phyloP scores from a whole-genome alignment of 1,140 invertebrate species.

The Drosophila pseudoananassae region DNA sequence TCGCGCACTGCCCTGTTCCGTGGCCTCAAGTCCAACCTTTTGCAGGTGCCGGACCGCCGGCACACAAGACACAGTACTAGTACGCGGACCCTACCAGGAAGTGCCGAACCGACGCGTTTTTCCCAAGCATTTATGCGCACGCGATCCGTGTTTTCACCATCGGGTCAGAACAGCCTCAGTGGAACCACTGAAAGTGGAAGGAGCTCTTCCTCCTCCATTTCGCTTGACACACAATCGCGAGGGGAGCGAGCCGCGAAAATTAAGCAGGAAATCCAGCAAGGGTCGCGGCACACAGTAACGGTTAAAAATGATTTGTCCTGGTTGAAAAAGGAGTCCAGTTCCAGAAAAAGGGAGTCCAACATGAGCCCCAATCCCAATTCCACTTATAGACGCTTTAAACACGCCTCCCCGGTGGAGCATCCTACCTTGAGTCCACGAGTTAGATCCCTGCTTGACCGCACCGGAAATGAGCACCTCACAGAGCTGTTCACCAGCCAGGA shows the following conservation, averaged over 20 bases:
- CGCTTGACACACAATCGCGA: neutral
- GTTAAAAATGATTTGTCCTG: neutral
- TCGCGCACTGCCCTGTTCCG: constrained; percentile 6
- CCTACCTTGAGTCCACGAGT: constrained; percentile 56
- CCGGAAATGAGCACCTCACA: constrained; percentile 54
- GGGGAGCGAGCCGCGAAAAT: constrained; percentile 1
- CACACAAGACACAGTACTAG: neutral
- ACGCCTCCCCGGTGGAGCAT: constrained; percentile 55
- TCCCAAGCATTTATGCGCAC: constrained; percentile 54
- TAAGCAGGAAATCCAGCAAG: constrained; percentile 3
- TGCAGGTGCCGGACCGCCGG: constrained; percentile 15
- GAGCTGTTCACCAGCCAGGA: constrained; percentile 64
- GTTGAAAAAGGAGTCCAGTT: neutral
- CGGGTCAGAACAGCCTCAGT: constrained; percentile 28
- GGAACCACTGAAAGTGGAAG: neutral
- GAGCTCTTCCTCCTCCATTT: neutral
- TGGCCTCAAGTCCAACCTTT: constrained; percentile 3
- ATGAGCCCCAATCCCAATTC: neutral
- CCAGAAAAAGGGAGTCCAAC: neutral
- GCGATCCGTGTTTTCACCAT: constrained; percentile 61
- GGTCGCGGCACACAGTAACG: neutral
- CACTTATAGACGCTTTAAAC: constrained; percentile 34
- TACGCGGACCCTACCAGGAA: neutral
- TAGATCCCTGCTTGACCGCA: constrained; percentile 49
- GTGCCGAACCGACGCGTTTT: constrained; percentile 15